Evolutionary conservation across 1,140 invertebrate genomes (phyloP).

Genomic region (Drosophila fuyamai): DNA sequence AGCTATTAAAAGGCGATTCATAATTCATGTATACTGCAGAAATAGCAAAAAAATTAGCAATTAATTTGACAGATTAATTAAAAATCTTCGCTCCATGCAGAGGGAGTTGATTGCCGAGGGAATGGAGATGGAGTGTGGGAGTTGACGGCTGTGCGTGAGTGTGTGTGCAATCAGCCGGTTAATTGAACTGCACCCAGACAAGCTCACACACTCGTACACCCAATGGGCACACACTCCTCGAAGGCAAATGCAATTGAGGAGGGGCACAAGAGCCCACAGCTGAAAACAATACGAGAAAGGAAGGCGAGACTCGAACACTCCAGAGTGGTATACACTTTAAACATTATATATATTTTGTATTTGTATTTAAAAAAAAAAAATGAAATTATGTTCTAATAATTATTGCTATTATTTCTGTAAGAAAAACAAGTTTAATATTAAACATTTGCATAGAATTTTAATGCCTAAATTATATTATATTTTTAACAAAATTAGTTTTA

Average conservation of each 20-base stretch:
- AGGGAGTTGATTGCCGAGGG: conserved; percentile 18
- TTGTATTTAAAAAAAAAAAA: no score
- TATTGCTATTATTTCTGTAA: no score
- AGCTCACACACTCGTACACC: conserved; percentile 34
- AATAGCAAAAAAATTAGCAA: conserved; percentile 40
- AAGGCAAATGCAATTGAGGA: conserved; percentile 27
- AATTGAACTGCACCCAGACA: conserved; percentile 76
- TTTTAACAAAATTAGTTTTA: no score
- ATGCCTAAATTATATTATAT: no score
- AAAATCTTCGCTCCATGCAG: conserved; percentile 32
- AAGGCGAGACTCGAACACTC: neutral
- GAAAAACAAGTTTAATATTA: no score
- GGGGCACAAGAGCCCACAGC: neutral
- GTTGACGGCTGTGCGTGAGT: conserved; percentile 18
- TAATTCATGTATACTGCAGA: neutral
- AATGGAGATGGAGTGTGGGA: conserved; percentile 21
- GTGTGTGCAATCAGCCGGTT: conserved; percentile 77
- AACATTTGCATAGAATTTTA: no score
- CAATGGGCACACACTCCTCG: conserved; percentile 13
- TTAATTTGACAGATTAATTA: conserved; percentile 72
- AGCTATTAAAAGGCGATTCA: conserved; percentile 1
- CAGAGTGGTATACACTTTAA: conserved; percentile 8
- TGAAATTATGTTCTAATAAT: no score
- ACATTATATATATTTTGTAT: neutral
- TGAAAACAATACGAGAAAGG: conserved; percentile 2